Percentiles rank a stretch among this genome's conserved stretches.
Evolutionary conservation across 2,888 invertebrate species (phyloP).

Genomic region (Alcis repandata): DNA sequence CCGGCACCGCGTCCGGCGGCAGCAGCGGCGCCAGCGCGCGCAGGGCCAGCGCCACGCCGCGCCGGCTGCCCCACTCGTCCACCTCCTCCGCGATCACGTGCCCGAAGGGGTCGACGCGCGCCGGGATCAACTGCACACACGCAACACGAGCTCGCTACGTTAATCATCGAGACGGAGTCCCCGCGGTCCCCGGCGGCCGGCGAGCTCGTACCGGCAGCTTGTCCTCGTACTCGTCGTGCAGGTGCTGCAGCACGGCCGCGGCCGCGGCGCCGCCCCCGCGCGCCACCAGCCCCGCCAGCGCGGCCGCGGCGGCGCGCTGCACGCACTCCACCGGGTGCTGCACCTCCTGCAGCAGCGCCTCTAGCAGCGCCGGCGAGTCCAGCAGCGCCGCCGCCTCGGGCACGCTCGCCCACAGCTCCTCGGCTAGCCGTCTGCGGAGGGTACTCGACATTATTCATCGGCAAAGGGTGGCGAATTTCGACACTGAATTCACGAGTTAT

Average conservation of each 20-base stretch:
- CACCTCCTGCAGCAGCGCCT: constrained; percentile 89
- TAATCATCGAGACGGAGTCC: too few species aligned
- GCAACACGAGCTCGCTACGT: too few species aligned
- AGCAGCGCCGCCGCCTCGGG: constrained; percentile 62
- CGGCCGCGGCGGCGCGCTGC: constrained; percentile 93
- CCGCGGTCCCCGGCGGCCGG: too few species aligned
- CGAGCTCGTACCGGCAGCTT: constrained; percentile 88
- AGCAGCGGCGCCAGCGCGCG: constrained; percentile 91
- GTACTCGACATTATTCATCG: too few species aligned
- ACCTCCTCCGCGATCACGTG: constrained; percentile 93
- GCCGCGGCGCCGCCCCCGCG: constrained; percentile 63
- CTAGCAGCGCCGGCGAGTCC: constrained; percentile 76
- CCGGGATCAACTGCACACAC: constrained; percentile 90
- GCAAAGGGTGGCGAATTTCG: too few species aligned
- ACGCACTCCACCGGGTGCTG: constrained; percentile 94
- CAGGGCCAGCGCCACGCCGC: constrained; percentile 95
- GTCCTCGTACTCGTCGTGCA: constrained; percentile 92
- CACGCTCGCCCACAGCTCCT: constrained; percentile 72
- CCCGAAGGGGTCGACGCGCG: constrained; percentile 96
- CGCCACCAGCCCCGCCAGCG: constrained; percentile 89
- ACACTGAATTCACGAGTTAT: too few species aligned
- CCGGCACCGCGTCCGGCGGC: constrained; percentile 89
- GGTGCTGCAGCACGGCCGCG: constrained; percentile 84
- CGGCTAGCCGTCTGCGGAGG: constrained; percentile 70
- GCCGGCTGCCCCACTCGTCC: constrained; percentile 96